Evolutionary conservation across 92 coral and sea anemone species (phyloP).

Genomic region (Parazoanthus atlanticus): DNA sequence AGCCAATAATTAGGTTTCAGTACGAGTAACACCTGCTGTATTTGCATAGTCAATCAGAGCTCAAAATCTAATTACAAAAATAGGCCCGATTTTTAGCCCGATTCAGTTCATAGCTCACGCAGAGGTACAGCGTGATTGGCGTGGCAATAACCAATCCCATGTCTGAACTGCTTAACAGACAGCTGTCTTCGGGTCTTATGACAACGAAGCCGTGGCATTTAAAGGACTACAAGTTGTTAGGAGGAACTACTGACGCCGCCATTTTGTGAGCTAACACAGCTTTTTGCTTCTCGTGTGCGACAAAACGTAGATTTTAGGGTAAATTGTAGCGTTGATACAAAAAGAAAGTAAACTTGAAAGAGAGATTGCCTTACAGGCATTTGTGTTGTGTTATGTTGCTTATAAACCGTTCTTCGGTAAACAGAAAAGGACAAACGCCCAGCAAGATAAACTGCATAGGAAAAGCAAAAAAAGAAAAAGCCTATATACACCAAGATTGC

Average conservation of each 20-base stretch:
- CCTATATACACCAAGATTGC: no score
- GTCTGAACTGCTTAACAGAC: not conserved
- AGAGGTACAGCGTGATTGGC: not conserved
- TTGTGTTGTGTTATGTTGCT: not conserved
- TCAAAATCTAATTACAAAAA: no score
- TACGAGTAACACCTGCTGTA: no score
- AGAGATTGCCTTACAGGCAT: no score
- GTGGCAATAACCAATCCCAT: not conserved
- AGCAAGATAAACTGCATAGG: not conserved
- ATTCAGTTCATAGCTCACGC: no score
- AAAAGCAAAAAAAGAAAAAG: not conserved
- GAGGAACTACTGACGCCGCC: not conserved
- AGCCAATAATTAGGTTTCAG: no score
- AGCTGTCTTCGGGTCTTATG: not conserved
- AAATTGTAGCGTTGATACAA: not conserved
- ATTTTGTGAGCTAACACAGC: not conserved
- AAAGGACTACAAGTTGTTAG: not conserved
- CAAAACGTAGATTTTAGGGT: not conserved
- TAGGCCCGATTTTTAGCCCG: not conserved
- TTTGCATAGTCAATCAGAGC: no score
- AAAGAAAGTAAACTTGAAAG: not conserved
- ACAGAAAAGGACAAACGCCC: no score
- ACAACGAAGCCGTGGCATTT: not conserved
- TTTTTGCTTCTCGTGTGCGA: no score
- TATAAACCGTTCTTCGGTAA: not conserved